A percentile compares a stretch with the other conserved stretches of the same genome.
Evolutionary conservation across 2,113 vertebrate genomes (phyloP).

Genomic region (Larimichthys crocea): DNA sequence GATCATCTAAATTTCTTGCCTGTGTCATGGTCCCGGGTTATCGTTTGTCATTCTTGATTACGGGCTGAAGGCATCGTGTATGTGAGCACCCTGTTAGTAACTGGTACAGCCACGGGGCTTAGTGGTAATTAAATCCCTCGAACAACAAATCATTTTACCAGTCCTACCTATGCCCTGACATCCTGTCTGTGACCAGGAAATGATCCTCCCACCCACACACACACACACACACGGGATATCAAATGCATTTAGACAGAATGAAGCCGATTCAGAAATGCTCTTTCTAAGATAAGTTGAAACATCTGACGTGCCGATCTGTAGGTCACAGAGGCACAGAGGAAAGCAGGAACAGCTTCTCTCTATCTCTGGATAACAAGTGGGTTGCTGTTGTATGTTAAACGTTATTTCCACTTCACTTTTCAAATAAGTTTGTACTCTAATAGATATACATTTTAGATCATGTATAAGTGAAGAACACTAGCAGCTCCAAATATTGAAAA

Average conservation of each 20-base stretch:
- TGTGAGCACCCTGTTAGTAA: not conserved
- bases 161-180: not conserved
- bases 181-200: not conserved
- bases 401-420: not conserved
- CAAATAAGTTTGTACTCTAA: not conserved
- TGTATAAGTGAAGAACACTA: no score
- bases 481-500: no score
- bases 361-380: not conserved
- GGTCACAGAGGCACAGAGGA: not conserved
- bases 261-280: slow-evolving; percentile 1
- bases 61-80: not conserved
- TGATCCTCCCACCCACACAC: not conserved
- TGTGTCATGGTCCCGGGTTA: not conserved
- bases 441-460: no score
- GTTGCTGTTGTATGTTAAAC: not conserved
- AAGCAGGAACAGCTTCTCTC: not conserved
- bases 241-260: slow-evolving; percentile 11
- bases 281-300: not conserved
- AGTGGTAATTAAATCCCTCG: not conserved
- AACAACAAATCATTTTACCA: slow-evolving; percentile 13
- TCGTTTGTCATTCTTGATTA: slow-evolving; percentile 3
- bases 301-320: not conserved
- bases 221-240: not conserved
- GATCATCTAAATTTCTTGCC: not conserved
- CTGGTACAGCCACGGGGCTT: not conserved